These are phyloP conservation scores for Heliothis virescens DNA, from an alignment of 1,140 invertebrate species.

Conservation along the genomic window DNA sequence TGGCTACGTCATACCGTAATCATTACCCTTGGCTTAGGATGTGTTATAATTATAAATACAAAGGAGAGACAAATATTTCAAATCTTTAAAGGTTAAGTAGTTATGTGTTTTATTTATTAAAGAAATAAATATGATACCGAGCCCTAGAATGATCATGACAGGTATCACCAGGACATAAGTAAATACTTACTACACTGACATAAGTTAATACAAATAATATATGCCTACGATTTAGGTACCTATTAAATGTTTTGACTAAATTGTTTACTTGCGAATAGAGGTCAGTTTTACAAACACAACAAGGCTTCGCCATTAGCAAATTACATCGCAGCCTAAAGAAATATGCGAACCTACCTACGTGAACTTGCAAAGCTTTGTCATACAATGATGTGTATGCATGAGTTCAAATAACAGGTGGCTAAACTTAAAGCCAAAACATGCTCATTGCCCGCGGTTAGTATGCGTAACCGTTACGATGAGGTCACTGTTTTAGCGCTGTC, in stretches of 20 bases:
- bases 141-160: too few species aligned
- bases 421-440: constrained; percentile 53
- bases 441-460: constrained; percentile 56
- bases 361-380: constrained; percentile 21
- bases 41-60: too few species aligned
- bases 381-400: constrained; percentile 33
- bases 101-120: too few species aligned
- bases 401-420: constrained; percentile 42
- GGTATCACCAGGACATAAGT: too few species aligned
- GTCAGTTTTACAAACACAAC: background rate
- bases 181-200: too few species aligned
- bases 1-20: background rate
- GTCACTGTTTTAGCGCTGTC: constrained; percentile 75
- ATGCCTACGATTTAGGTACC: too few species aligned
- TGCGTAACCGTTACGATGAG: constrained; percentile 69
- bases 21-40: background rate
- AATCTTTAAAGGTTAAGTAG: too few species aligned
- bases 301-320: constrained; percentile 13
- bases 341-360: background rate
- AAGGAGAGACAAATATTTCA: too few species aligned
- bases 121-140: too few species aligned
- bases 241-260: background rate
- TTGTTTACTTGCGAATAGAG: too few species aligned
- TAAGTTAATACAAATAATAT: too few species aligned
- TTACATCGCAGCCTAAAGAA: background rate